A percentile compares a stretch with the other conserved stretches of the same genome.
phyloP scores from a whole-genome alignment of 2,113 vertebrate species.

The Amblyornis subalaris region DNA sequence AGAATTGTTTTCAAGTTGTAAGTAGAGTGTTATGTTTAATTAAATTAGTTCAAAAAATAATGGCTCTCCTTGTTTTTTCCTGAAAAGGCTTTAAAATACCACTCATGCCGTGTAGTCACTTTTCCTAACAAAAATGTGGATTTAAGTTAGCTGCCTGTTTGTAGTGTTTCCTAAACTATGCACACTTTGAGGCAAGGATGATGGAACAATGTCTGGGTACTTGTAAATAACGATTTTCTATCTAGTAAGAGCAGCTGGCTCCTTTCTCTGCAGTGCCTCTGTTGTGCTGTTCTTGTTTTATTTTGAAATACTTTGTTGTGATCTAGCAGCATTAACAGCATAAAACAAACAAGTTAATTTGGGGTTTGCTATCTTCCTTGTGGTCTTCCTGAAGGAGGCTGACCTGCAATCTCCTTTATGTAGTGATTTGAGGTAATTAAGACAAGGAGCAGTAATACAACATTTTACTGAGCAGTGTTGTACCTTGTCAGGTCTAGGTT shows the following conservation, averaged over 20 bases:
- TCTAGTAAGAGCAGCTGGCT: neutral
- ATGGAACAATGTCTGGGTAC: neutral
- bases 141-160: neutral
- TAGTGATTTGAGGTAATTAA: neutral
- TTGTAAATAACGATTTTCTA: neutral
- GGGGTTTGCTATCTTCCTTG: neutral
- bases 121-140: neutral
- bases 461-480: neutral
- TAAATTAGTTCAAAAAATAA: neutral
- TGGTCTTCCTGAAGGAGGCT: neutral
- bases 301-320: neutral
- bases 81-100: neutral
- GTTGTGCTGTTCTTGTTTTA: neutral
- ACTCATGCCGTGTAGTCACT: neutral
- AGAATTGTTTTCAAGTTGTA: neutral
- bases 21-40: neutral
- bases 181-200: neutral
- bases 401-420: neutral
- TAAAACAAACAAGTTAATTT: neutral
- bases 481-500: neutral
- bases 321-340: neutral
- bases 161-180: neutral
- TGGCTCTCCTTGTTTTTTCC: neutral
- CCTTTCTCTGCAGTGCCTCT: neutral
- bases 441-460: neutral